phyloP scores from a whole-genome alignment of 2,797 vertebrate species.

The Gymnodraco acuticeps region DNA sequence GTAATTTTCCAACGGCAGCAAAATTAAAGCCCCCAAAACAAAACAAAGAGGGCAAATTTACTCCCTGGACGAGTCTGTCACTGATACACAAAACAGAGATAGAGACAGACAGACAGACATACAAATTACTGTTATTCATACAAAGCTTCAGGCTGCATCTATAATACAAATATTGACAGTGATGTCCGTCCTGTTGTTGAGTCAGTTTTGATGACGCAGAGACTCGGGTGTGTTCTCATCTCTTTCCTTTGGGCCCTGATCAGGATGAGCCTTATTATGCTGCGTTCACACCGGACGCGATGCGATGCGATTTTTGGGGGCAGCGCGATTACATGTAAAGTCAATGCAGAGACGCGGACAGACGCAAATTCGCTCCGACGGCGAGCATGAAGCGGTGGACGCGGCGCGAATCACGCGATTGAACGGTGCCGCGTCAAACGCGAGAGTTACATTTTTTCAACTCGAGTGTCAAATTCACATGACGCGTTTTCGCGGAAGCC shows the following conservation, averaged over 20 bases:
- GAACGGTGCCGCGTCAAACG: too few species aligned
- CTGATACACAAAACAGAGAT: constrained; percentile 62
- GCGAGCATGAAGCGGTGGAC: too few species aligned
- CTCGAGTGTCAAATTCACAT: too few species aligned
- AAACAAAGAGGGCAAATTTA: constrained; percentile 83
- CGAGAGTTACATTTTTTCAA: too few species aligned
- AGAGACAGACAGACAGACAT: constrained; percentile 16
- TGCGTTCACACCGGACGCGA: too few species aligned
- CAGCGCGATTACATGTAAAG: too few species aligned
- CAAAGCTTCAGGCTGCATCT: constrained; percentile 57
- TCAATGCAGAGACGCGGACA: too few species aligned
- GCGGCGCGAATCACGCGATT: too few species aligned
- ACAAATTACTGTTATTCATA: constrained; percentile 20
- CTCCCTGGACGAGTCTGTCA: constrained; percentile 78
- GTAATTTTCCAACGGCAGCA: constrained; percentile 88
- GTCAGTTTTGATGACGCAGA: constrained; percentile 51
- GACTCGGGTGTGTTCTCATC: constrained; percentile 29
- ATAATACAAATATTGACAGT: constrained; percentile 75
- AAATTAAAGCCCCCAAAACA: constrained; percentile 88
- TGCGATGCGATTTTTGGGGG: too few species aligned
- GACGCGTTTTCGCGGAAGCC: too few species aligned
- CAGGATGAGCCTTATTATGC: constrained; percentile 17
- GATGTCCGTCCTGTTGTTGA: constrained; percentile 55
- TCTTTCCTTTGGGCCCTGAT: constrained; percentile 27
- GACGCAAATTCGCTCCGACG: too few species aligned